Conservation (phyloP, 2,797 vertebrate genomes). For the Pipistrellus pipistrellus region DNA sequence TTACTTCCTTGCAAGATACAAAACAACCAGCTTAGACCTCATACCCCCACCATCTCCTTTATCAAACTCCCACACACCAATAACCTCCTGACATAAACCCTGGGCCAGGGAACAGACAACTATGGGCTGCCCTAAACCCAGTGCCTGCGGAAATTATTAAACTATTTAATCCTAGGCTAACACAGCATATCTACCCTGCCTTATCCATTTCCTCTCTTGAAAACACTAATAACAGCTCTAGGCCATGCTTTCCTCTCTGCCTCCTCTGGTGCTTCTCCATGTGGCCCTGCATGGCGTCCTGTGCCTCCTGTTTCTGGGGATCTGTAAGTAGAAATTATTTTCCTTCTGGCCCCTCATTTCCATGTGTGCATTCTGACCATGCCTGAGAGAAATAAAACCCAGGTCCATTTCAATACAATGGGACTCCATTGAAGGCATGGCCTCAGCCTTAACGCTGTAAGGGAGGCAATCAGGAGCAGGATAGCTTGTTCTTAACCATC, state of each 20-base stretch:
- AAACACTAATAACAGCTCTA: neutral
- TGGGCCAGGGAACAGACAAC: neutral
- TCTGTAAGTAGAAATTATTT: neutral
- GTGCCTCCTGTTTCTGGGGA: neutral
- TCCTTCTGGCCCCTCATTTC: neutral
- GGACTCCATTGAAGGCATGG: neutral
- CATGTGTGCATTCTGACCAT: fast-evolving
- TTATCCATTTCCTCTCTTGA: neutral
- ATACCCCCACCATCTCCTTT: neutral
- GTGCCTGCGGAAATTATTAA: neutral
- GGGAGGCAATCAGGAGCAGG: neutral
- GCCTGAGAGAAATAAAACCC: neutral
- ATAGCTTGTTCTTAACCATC: neutral
- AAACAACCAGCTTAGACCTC: neutral
- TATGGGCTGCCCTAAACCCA: neutral
- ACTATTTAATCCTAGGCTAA: neutral
- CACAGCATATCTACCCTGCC: neutral
- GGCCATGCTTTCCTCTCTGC: too few species aligned
- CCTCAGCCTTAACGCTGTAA: neutral
- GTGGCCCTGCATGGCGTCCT: neutral
- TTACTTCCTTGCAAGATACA: neutral
- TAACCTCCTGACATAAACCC: neutral
- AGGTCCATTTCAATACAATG: neutral
- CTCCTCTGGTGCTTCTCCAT: neutral
- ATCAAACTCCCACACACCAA: neutral